phyloP scores from a whole-genome alignment of 35 echinoderm and acorn worm species.

The Eucidaris tribuloides region DNA sequence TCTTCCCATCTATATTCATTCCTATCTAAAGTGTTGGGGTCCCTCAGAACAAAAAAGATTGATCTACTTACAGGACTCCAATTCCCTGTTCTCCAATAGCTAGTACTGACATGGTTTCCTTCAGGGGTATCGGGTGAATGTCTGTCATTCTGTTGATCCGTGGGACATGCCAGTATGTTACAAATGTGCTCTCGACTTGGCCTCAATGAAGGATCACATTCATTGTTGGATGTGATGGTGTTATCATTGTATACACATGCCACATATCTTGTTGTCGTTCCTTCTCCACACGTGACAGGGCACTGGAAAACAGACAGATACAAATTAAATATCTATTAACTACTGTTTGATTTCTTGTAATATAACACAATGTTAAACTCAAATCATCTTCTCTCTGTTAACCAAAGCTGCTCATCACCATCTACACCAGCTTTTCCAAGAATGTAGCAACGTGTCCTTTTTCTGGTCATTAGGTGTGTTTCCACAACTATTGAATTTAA shows the following conservation, averaged over 20 bases:
- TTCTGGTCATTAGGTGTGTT: too few relatives aligned
- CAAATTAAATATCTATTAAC: too few relatives aligned
- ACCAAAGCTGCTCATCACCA: too few relatives aligned
- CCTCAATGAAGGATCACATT: slow-evolving; percentile 41
- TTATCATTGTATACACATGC: slow-evolving; percentile 65
- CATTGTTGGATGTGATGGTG: slow-evolving; percentile 25
- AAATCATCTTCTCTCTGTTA: too few relatives aligned
- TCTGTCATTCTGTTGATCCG: background rate
- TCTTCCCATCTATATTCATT: background rate
- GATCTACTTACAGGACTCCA: slow-evolving; percentile 67
- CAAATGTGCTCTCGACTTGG: slow-evolving; percentile 37
- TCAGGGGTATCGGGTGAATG: background rate
- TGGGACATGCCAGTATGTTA: slow-evolving; percentile 19
- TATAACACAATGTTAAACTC: too few relatives aligned
- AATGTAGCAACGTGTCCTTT: too few relatives aligned
- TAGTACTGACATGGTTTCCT: background rate
- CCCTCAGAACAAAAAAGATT: background rate
- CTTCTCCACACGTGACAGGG: slow-evolving; percentile 63
- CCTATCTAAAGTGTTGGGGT: background rate
- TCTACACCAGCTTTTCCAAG: too few relatives aligned
- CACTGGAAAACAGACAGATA: slow-evolving; percentile 16
- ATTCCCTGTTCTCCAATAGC: slow-evolving; percentile 56
- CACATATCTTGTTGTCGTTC: slow-evolving; percentile 51
- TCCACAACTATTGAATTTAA: too few relatives aligned
- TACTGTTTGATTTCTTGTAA: too few relatives aligned